Evolutionary conservation across 2,797 vertebrate genomes (phyloP).

Genomic region (Gymnoscopelus microlampas): DNA sequence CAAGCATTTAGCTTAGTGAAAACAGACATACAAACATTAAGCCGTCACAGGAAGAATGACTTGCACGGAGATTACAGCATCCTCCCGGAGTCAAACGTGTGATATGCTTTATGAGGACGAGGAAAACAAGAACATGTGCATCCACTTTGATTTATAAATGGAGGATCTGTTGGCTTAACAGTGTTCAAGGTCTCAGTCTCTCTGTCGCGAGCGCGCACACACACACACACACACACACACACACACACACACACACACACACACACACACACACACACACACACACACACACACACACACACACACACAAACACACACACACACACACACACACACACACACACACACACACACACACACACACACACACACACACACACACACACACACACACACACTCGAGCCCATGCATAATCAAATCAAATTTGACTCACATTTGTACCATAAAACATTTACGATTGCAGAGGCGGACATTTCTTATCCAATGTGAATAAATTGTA

Average conservation of each 20-base stretch:
- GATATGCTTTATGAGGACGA: constrained; percentile 50
- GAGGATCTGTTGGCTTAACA: constrained; percentile 45
- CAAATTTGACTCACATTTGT: constrained; percentile 37
- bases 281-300: constrained; percentile 1
- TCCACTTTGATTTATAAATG: constrained; percentile 52
- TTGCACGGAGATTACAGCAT: constrained; percentile 51
- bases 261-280: constrained; percentile 11
- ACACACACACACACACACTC: not conserved
- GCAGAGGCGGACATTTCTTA: constrained; percentile 26
- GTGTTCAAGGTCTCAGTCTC: constrained; percentile 21
- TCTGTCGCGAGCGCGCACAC: constrained; percentile 13
- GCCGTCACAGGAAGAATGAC: constrained; percentile 51
- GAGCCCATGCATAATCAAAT: constrained; percentile 19
- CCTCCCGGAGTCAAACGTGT: constrained; percentile 52
- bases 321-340: constrained; percentile 7
- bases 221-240: constrained; percentile 7
- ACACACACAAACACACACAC: not conserved
- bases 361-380: not conserved
- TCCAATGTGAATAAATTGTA: constrained; percentile 33
- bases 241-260: constrained; percentile 11
- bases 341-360: not conserved
- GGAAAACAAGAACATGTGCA: constrained; percentile 59
- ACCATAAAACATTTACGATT: constrained; percentile 38
- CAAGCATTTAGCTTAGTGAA: constrained; percentile 55
- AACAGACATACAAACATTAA: constrained; percentile 63